Evolutionary conservation across 2,797 vertebrate genomes (phyloP), one percentile per base, ranked within the genome.

Genomic region (Tiaroga cobitis): DNA sequence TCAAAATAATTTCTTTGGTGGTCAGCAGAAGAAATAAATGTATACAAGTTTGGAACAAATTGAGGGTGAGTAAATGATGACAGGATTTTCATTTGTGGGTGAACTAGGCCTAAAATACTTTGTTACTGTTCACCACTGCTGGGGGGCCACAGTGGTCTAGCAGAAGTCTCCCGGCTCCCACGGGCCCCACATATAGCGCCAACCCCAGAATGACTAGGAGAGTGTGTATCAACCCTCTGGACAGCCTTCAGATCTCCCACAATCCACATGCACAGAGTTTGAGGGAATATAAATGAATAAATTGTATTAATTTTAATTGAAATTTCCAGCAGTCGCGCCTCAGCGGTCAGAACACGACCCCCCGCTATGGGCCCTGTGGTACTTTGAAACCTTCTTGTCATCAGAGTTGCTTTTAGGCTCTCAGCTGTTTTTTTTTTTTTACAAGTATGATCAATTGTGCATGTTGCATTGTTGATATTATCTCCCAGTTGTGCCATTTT

Each of bases 381-480:
- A 32, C 79, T 54, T 54, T 46, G 26, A 29, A 80, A 79, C 61
- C 84, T 82, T 65, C 37, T 61, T 41, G 67, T 80, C 85, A 75
- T 82, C 82, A 85, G 46, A 63, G 19, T 15, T 49, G 24, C 18
- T 84, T 79, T 61, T 29, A n/a, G 29, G 37, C 9, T 54, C 32
- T 32, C 2, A 63, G 24, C 6, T 41, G n/a, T 54, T 80, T 51
- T 5, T 34, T 34, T 34, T 32, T 51, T 84, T 61, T 37, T 80
- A 6, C 21, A 75, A 68, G 63, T 29, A 29, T 26, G 59, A 77
- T 43, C 75, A 79, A 76, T 78, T 2, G 13, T 78, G 39, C 8
- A 32, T 82, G 68, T 37, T 80, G 43, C 61, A 67, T 76, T 74
- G 87, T 85, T 88, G 59, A 86, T 79, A 81, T 85, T 74, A 84